Evolutionary conservation across 2,113 vertebrate genomes (phyloP), one percentile per base, ranked within the genome.

Genomic region (Grantiella picta): DNA sequence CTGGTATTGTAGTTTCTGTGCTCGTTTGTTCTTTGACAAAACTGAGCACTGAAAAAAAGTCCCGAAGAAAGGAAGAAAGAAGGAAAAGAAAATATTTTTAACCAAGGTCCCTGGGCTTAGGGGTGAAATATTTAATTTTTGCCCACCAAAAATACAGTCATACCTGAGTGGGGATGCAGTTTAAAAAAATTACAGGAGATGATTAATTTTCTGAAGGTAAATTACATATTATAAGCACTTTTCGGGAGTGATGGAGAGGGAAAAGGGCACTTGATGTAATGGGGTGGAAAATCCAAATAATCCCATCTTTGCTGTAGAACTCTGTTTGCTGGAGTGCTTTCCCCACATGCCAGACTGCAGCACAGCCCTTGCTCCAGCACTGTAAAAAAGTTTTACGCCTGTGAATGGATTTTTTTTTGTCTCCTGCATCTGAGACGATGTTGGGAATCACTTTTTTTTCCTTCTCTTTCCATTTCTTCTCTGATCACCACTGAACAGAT

Each of bases 161-260:
- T n/a, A 68, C 47, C 54, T 49, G 15, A 59, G 35, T 29, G 17
- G 24, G 7, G 27, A 63, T 82, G 82, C 47, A 53, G 20, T 40
- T 38, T 3, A 7, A 27, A 75, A 61, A 38, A 69, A 61, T 3
- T 53, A 38, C 15, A 14, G 33, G 42, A 40, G 23, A 50, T 71
- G 9, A 63, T 49, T 85, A 47, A 53, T 90, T 95, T 87, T 89
- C n/a, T 79, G 60, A 86, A 87, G 59, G n/a, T n/a, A 86, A 86
- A 73, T 81, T 72, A 21, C 5, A 0, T n/a, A 61, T 59, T 71
- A 28, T 17, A 72, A 79, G 13, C 12, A 27, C 14, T 85, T 90
- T 35, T 17, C 86, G 33, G 50, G 59, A 59, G 35, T 25, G 29
- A 31, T 40, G 77, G 53, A 75, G 45, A 82, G 24, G 36, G 38